These are phyloP conservation scores for Calliopum simillimum DNA, from an alignment of 2,888 invertebrate species.

Conservation along the genomic window DNA sequence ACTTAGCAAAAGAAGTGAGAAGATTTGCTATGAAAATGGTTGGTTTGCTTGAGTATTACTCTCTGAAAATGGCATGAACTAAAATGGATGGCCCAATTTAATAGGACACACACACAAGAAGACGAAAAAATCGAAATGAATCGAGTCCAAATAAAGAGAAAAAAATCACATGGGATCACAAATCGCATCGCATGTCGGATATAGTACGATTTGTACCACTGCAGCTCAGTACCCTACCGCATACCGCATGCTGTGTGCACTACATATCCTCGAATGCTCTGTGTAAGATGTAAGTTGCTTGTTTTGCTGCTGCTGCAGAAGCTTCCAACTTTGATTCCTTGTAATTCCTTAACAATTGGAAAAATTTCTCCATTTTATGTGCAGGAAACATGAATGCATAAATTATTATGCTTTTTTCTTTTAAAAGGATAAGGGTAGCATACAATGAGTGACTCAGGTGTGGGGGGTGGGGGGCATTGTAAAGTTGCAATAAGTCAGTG, in stretches of 20 bases:
- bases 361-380: constrained; percentile 20
- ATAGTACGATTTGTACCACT: constrained; percentile 13
- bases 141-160: too few species aligned
- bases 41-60: too few species aligned
- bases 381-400: constrained; percentile 25
- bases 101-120: not conserved
- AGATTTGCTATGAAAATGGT: not conserved
- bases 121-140: too few species aligned
- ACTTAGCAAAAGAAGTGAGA: constrained; percentile 4
- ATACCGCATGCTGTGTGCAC: too few species aligned
- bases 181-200: constrained; percentile 30
- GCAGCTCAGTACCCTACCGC: not conserved
- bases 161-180: constrained; percentile 29
- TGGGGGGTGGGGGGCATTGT: too few species aligned
- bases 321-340: not conserved
- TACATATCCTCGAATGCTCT: too few species aligned
- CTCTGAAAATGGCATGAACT: not conserved
- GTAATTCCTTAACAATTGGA: constrained; percentile 22
- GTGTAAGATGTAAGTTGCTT: too few species aligned
- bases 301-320: not conserved
- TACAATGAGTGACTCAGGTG: too few species aligned
- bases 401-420: not conserved
- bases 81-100: constrained; percentile 19
- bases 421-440: too few species aligned
- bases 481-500: too few species aligned